Evolutionary conservation across 2,113 vertebrate species (phyloP), one percentile per base, ranked within the genome.

Genomic region (Campylomormyrus numenius): DNA sequence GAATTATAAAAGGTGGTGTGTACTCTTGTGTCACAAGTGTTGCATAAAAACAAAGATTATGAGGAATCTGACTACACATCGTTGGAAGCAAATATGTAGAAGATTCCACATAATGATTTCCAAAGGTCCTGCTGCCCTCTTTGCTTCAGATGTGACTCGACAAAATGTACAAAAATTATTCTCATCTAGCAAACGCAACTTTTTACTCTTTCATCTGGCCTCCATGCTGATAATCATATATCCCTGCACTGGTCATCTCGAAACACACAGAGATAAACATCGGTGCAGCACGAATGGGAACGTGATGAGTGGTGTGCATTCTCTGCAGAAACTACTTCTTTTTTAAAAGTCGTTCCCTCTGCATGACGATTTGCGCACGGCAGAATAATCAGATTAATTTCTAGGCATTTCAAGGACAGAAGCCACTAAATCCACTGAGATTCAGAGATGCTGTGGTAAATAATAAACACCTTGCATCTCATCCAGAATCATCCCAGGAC

Each of bases 121-220:
- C 74, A 80, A 19, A 80, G 74, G 24, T 50, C 45, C 45, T 50
- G 24, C 8, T 27, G n/a, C 84, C 10, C 84, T 48, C 45, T 85
- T 49, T 50, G 24, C 45, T 86, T 50, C 39, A 9, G 84, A 88
- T 70, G 50, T 86, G 9, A 86, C 88, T 89, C 19, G 39, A 5
- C 52, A 53, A 52, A 27, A 85, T 52, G 19, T 17, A 89, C 88
- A 52, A 85, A 83, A 50, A 90, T 66, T 13, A 77, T 77, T 35
- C 85, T 66, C 85, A 62, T 70, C 88, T 77, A 56, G 13, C 35
- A 50, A 50, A 50, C 48, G 9, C 1, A 11, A 31, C 46, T 50
- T 24, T 27, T 48, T 50, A 8, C 45, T 49, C n/a, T 86, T 86
- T 86, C 45, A 85, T 85, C 19, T 27, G 46, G 45, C 84, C 84